Evolutionary conservation across 35 echinoderm and acorn worm genomes (phyloP), one percentile per base, ranked within the genome.

Genomic region (Ptychodera flava): DNA sequence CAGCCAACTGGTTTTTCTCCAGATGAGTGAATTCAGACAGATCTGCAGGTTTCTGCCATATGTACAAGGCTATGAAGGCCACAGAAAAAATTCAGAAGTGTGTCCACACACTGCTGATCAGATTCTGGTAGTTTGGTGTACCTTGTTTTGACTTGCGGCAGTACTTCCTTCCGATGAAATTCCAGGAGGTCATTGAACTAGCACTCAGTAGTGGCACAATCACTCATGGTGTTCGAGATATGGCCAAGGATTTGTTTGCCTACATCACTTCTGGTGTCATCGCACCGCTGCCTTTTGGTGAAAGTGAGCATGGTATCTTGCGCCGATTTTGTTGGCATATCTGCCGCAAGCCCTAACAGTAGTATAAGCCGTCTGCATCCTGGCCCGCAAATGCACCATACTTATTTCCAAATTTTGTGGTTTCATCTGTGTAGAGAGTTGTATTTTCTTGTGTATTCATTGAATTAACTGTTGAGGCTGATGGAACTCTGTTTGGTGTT

Each of bases 21-120:
- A n/a, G n/a, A n/a, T n/a, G n/a, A n/a, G n/a, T n/a, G n/a, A n/a
- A n/a, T n/a, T n/a, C n/a, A n/a, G n/a, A n/a, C n/a, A n/a, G n/a
- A n/a, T n/a, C n/a, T n/a, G n/a, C n/a, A n/a, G n/a, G n/a, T n/a
- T n/a, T n/a, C n/a, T n/a, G n/a, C 85, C 22, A 86, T 88, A 86
- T 91, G 85, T 15, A 86, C 90, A 16, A 92, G 64, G 0, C 85
- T 35, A 78, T 92, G 90, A 1, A 92, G 86, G 1, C 85, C 90
- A 77, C 85, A 92, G 85, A 92, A 88, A 28, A 92, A 92, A 75
- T 88, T 87, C 38, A 87, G 22, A 0, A 88, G 37, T 33, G 78
- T 79, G 1, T 1, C 32, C 28, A 92, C 79, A 33, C 81, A 31
- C 37, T n/a, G 28, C 35, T 87, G 32, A 29, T 82, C 27, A 0